phyloP scores from a whole-genome alignment of 2,113 vertebrate species.

The Cochlearius cochlearius region DNA sequence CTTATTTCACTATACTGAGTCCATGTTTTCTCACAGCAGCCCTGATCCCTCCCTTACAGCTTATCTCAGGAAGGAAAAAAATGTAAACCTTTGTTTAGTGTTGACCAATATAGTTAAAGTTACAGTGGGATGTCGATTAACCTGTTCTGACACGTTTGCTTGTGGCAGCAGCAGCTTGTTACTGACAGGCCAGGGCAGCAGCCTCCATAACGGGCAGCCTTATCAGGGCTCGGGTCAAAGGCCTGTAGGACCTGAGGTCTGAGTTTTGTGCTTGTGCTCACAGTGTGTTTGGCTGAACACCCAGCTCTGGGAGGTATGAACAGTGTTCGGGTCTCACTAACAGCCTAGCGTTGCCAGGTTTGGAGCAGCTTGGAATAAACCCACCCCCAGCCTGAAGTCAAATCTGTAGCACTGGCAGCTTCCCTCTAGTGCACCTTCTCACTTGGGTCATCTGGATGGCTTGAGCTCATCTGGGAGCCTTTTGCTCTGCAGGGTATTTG shows the following conservation, averaged over 20 bases:
- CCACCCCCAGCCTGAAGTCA: neutral
- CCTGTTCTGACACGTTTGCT: neutral
- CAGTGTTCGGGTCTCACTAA: neutral
- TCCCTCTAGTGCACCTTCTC: neutral
- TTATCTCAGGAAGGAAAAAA: neutral
- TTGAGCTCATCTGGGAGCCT: neutral
- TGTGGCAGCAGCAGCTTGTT: neutral
- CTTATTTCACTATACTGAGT: neutral
- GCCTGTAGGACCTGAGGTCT: neutral
- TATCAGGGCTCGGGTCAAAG: neutral
- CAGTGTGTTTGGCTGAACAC: fast-evolving
- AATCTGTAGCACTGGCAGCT: neutral
- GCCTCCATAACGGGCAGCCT: neutral
- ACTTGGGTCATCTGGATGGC: fast-evolving
- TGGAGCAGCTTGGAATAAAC: neutral
- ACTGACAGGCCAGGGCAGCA: neutral
- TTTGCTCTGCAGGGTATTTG: neutral
- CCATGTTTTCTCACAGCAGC: neutral
- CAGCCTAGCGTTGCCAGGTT: neutral
- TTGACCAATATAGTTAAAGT: neutral
- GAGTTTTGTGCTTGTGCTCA: neutral
- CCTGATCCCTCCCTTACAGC: neutral
- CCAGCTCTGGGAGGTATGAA: neutral
- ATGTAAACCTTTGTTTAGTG: neutral
- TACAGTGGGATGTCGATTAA: neutral